phyloP scores from a whole-genome alignment of 2,113 vertebrate species.

The Sterrhoptilus dennistouni region DNA sequence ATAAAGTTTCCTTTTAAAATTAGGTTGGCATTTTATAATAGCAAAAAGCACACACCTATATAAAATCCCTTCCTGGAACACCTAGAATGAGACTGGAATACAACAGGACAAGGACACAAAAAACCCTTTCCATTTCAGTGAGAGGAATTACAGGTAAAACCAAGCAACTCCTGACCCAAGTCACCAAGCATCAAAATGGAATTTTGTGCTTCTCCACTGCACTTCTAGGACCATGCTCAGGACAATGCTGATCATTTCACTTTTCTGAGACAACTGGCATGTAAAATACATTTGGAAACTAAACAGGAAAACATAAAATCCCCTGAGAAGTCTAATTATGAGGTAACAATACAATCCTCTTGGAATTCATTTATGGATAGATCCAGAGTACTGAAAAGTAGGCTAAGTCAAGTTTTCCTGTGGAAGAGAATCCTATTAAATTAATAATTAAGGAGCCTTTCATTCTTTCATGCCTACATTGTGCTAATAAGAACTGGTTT shows the following conservation, averaged over 20 bases:
- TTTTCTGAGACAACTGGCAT: not conserved
- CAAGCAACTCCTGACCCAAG: not conserved
- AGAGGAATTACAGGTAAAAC: not conserved
- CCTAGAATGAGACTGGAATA: not conserved
- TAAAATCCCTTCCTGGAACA: not conserved
- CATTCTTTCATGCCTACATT: not conserved
- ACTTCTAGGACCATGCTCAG: not conserved
- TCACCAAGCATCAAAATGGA: not conserved
- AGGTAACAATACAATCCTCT: not conserved
- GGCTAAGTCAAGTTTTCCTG: not conserved
- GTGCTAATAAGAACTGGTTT: not conserved
- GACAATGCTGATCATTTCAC: no score
- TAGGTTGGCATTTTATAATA: not conserved
- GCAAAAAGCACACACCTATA: not conserved
- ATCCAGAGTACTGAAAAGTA: not conserved
- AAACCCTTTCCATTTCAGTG: not conserved
- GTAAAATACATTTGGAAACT: not conserved
- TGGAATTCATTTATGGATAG: not conserved
- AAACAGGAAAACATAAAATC: not conserved
- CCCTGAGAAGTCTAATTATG: not conserved
- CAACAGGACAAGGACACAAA: not conserved
- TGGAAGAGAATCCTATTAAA: not conserved
- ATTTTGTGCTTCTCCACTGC: not conserved
- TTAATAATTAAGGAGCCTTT: not conserved
- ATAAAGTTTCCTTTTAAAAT: not conserved